Evolutionary conservation across 2,888 invertebrate species (phyloP), one percentile per base, ranked within the genome.

Genomic region (Neria commutata): DNA sequence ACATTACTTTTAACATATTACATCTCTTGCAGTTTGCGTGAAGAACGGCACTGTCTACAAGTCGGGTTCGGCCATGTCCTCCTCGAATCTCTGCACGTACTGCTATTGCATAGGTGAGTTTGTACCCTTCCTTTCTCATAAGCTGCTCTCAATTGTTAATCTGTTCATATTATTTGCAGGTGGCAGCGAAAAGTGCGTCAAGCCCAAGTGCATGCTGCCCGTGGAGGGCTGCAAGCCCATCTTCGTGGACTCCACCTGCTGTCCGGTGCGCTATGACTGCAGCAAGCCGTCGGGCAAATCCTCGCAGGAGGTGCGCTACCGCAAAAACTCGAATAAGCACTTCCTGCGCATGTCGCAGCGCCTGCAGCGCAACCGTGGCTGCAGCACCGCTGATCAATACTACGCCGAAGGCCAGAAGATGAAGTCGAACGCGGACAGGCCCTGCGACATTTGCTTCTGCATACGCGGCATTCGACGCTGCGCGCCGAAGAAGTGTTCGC

Each of bases 181-280:
- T 53, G 91, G 91, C 3, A 83, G 83, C 53, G 87, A 90, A 69
- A 86, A 87, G 70, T 94, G 94, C 81, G 89, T 94, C 54, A 86
- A 88, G 63, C 94, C 94, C 1, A 87, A 88, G 74, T 94, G 94
- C 81, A 84, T 92, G 73, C 84, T 92, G 51, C 87, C 90, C 1
- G 85, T 91, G 34, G 86, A 87, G 19, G 91, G 90, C 85, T 67
- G 80, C 29, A 77, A 79, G 34, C 81, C 81, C 0, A 79, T 81
- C n/a, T 80, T 79, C 58, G 78, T 80, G n/a, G 81, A 81, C 58
- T 77, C 80, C 24, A 75, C 81, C 8, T 94, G 94, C 81, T 94
- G 94, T 75, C 94, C 94, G 0, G 86, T 90, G 58, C 86, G 90
- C 61, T 94, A 94, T 82, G 89, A 91, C 78, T 94, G 90, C 77